A percentile compares a stretch with the other conserved stretches of the same genome.
These are phyloP conservation scores for Salarias fasciatus DNA, from an alignment of 2,797 vertebrate species.

Conservation along the genomic window DNA sequence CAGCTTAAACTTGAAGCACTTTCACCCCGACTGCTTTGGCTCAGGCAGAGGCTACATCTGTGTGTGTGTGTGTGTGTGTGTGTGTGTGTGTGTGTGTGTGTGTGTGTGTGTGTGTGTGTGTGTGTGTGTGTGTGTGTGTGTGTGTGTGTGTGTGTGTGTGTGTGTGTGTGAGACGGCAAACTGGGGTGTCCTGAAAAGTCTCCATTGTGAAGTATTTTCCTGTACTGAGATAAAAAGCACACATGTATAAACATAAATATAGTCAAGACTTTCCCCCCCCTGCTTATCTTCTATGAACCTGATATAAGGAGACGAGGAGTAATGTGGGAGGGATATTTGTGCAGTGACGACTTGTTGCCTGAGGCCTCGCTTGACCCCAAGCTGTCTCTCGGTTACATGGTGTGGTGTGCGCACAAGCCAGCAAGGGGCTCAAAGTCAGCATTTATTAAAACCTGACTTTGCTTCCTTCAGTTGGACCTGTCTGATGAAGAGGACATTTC, in stretches of 20 bases:
- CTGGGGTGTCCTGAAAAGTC: slow-evolving; percentile 27
- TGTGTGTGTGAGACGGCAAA: slow-evolving; percentile 1
- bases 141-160: neutral
- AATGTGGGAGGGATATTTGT: slow-evolving; percentile 4
- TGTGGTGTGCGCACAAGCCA: neutral
- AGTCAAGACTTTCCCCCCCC: no score
- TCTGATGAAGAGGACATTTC: no score
- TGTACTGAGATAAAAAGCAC: neutral
- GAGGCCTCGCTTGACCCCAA: slow-evolving; percentile 13
- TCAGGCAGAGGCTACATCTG: slow-evolving; percentile 14
- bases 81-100: neutral
- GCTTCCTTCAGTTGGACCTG: neutral
- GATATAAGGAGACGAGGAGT: neutral
- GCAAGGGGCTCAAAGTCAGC: neutral
- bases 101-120: neutral
- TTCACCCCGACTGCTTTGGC: slow-evolving; percentile 50
- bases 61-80: neutral
- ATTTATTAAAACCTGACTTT: neutral
- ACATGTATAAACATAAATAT: no score
- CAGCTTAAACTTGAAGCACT: slow-evolving; percentile 62
- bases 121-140: neutral
- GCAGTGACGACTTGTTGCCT: slow-evolving; percentile 2
- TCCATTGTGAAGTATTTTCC: neutral
- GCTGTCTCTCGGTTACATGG: slow-evolving; percentile 6
- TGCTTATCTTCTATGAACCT: neutral